Percentiles rank a stretch among this genome's conserved stretches.
phyloP scores from a whole-genome alignment of 2,113 vertebrate species.

The Rhinolophus sinicus region DNA sequence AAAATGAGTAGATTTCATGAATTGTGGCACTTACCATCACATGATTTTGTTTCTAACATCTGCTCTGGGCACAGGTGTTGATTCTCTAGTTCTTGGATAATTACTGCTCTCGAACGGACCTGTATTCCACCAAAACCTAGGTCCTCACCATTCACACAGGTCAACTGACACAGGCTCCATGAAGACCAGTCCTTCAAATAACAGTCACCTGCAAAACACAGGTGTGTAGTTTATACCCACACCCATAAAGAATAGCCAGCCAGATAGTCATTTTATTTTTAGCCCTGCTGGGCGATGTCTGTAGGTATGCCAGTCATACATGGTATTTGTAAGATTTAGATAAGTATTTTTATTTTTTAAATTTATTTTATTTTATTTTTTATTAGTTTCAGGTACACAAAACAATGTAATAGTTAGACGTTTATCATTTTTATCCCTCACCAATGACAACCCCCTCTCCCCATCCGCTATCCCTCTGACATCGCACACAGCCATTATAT shows the following conservation, averaged over 20 bases:
- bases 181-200: constrained; percentile 98
- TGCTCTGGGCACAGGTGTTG: constrained; percentile 96
- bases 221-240: neutral
- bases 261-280: neutral
- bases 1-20: neutral
- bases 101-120: constrained; percentile 93
- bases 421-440: too few species aligned
- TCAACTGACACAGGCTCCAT: constrained; percentile 95
- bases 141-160: constrained; percentile 93
- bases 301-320: neutral
- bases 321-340: neutral
- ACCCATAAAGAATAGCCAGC: neutral
- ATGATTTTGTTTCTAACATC: constrained; percentile 92
- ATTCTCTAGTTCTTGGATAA: constrained; percentile 96
- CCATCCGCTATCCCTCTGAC: too few species aligned
- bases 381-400: too few species aligned
- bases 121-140: constrained; percentile 93
- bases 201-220: constrained; percentile 91
- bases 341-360: neutral
- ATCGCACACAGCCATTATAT: too few species aligned
- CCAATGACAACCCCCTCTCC: too few species aligned
- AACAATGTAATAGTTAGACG: too few species aligned
- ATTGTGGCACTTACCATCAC: constrained; percentile 88
- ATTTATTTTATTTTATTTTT: too few species aligned
- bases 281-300: neutral